Conservation (phyloP, 2,888 invertebrate genomes). For the Drymonia ruficornis region DNA sequence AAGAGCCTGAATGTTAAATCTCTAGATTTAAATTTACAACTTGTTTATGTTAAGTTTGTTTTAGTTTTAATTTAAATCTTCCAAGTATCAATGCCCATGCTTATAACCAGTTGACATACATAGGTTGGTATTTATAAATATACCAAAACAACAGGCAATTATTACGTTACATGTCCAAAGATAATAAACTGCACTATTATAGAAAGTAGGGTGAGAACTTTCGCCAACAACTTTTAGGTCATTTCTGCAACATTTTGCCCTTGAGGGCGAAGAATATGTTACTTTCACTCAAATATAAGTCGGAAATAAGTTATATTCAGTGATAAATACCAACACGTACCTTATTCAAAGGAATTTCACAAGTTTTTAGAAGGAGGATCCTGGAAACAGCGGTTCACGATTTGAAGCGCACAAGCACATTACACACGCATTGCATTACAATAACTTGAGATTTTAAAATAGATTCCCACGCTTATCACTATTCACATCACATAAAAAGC, state of each 20-base stretch:
- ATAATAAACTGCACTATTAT: conserved; percentile 22
- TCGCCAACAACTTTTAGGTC: conserved; percentile 23
- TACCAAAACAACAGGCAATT: conserved; percentile 22
- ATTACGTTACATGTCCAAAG: conserved; percentile 11
- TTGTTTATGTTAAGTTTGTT: too few relatives aligned
- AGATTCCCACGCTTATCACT: conserved; percentile 66
- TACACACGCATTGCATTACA: conserved; percentile 63
- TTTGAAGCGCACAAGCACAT: conserved; percentile 52
- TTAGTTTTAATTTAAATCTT: too few relatives aligned
- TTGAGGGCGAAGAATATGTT: not conserved
- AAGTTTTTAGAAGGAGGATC: conserved; percentile 40
- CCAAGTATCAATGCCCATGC: too few relatives aligned
- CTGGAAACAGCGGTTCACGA: conserved; percentile 42
- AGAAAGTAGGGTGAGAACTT: conserved; percentile 51
- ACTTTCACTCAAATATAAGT: not conserved
- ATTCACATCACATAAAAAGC: conserved; percentile 74
- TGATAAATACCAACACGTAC: conserved; percentile 49
- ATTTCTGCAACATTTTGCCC: not conserved
- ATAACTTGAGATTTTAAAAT: conserved; percentile 53
- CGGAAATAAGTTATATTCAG: conserved; percentile 6
- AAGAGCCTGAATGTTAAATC: too few relatives aligned
- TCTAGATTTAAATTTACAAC: too few relatives aligned
- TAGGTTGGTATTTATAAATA: not conserved
- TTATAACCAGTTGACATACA: too few relatives aligned
- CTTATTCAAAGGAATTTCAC: conserved; percentile 40